These are phyloP conservation scores for Drosophila stalkeri DNA, from an alignment of 2,888 invertebrate species.

Conservation along the genomic window DNA sequence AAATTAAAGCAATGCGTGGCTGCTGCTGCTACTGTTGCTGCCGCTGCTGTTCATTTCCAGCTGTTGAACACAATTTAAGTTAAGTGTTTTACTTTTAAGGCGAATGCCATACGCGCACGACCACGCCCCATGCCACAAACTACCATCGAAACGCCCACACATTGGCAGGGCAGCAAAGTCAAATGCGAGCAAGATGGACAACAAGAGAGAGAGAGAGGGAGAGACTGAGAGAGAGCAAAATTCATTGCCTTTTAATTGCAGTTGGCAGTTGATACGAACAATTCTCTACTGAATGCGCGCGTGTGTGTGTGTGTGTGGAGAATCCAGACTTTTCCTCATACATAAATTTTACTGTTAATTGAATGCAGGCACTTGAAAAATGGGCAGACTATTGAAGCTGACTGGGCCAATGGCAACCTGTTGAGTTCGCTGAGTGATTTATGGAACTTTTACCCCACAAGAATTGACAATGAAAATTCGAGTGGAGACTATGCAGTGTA, in stretches of 20 bases:
- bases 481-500: constrained; percentile 16
- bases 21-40: background rate
- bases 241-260: constrained; percentile 82
- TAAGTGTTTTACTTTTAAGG: constrained; percentile 71
- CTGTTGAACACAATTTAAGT: constrained; percentile 76
- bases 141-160: constrained; percentile 46
- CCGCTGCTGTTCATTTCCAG: constrained; percentile 64
- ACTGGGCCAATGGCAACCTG: constrained; percentile 64
- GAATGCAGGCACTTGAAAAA: constrained; percentile 75
- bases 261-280: constrained; percentile 73
- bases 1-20: constrained; percentile 48
- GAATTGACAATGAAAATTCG: constrained; percentile 25
- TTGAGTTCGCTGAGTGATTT: constrained; percentile 58
- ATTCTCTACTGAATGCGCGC: constrained; percentile 48
- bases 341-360: constrained; percentile 76
- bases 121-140: constrained; percentile 50
- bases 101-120: constrained; percentile 23
- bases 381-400: constrained; percentile 53
- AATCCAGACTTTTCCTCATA: constrained; percentile 45
- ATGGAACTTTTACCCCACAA: constrained; percentile 40
- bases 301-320: constrained; percentile 16
- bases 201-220: background rate
- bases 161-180: constrained; percentile 40
- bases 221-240: constrained; percentile 51
- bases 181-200: constrained; percentile 11